A percentile compares a stretch with the other conserved stretches of the same genome.
These are phyloP conservation scores for Mayetiola destructor DNA, from an alignment of 2,888 invertebrate species.

Conservation along the genomic window DNA sequence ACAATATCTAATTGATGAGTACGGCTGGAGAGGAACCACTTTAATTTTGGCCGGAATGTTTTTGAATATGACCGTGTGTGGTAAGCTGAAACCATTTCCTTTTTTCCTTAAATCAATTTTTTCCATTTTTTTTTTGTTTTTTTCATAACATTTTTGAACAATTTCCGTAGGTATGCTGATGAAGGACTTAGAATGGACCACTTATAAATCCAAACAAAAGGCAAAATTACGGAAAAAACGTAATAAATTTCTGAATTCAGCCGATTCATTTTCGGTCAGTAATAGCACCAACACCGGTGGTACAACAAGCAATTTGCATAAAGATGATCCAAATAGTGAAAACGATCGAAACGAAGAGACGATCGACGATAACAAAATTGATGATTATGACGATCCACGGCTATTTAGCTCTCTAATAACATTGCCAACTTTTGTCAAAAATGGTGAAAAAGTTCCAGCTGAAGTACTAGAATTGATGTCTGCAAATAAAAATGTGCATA, in stretches of 20 bases:
- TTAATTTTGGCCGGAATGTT: constrained; percentile 69
- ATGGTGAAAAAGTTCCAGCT: constrained; percentile 57
- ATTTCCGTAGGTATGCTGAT: no score
- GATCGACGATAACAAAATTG: constrained; percentile 17
- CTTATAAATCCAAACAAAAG: constrained; percentile 44
- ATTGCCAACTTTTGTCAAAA: constrained; percentile 67
- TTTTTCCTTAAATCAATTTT: no score
- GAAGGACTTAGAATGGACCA: constrained; percentile 45
- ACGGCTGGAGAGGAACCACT: constrained; percentile 72
- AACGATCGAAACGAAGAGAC: constrained; percentile 21
- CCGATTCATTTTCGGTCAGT: constrained; percentile 53
- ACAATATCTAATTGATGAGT: constrained; percentile 55
- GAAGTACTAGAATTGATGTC: constrained; percentile 62
- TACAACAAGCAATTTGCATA: constrained; percentile 36
- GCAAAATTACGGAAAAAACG: constrained; percentile 47
- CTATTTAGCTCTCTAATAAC: constrained; percentile 65
- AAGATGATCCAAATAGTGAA: constrained; percentile 26
- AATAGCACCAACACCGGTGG: constrained; percentile 51
- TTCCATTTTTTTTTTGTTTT: no score
- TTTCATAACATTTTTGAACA: no score
- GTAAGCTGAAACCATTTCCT: no score
- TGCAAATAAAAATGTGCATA: constrained; percentile 52
- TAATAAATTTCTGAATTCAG: constrained; percentile 48
- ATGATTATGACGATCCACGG: constrained; percentile 26
- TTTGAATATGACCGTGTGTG: constrained; percentile 67